Conservation (phyloP, 2,797 vertebrate species). For the Petrocephalus sullivani region DNA sequence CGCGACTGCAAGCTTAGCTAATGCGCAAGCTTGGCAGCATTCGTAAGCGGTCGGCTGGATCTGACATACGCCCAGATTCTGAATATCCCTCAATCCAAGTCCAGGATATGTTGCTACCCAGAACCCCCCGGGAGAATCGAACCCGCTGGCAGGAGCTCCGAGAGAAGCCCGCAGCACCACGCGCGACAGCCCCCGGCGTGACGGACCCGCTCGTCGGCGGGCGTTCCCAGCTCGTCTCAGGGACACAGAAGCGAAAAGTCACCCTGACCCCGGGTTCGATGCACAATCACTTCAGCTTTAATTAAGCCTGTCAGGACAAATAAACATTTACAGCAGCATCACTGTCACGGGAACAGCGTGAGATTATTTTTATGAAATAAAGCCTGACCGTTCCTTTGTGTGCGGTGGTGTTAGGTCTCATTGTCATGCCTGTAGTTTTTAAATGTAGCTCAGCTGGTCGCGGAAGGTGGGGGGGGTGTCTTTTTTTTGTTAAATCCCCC, state of each 20-base stretch:
- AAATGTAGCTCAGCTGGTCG: background rate
- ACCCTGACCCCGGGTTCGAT: background rate
- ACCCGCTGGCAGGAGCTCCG: background rate
- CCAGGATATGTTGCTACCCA: background rate
- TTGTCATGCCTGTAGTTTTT: background rate
- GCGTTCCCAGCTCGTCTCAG: background rate
- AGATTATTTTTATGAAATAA: conserved; percentile 4
- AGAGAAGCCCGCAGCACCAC: background rate
- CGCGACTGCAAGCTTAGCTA: background rate
- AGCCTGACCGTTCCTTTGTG: background rate
- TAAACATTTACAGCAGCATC: background rate
- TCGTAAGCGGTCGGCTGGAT: background rate
- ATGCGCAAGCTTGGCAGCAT: background rate
- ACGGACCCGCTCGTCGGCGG: background rate
- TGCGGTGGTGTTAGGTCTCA: background rate
- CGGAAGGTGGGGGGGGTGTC: background rate
- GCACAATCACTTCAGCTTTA: background rate
- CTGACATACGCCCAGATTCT: background rate
- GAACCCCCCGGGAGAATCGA: background rate
- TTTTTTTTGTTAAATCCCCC: background rate
- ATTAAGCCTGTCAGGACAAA: conserved; percentile 5
- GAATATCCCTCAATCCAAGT: no score
- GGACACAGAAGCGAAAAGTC: background rate
- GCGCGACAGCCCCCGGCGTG: background rate
- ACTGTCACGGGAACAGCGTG: background rate